Conservation (phyloP, 1,140 invertebrate species). For the Zaprionus inermis region DNA sequence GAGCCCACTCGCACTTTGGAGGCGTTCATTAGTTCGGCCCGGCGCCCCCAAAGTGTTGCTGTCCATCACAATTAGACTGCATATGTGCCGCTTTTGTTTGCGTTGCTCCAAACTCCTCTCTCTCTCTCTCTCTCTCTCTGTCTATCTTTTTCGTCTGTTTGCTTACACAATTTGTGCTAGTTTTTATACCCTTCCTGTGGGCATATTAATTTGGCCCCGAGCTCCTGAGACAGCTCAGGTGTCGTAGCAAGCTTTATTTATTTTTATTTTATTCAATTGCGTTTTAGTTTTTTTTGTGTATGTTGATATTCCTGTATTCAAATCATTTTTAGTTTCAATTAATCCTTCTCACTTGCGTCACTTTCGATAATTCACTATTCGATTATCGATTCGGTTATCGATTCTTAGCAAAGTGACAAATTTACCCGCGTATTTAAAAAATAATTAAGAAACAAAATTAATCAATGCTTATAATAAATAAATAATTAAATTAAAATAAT, state of each 20-base stretch:
- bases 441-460: too few species aligned
- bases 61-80: constrained; percentile 73
- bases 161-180: constrained; percentile 21
- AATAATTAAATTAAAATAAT: background rate
- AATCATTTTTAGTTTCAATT: background rate
- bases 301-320: background rate
- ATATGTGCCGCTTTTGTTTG: constrained; percentile 19
- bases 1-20: constrained; percentile 62
- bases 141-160: constrained; percentile 17
- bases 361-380: background rate
- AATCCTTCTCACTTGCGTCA: background rate
- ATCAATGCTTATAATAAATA: too few species aligned
- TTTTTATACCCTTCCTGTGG: constrained; percentile 8
- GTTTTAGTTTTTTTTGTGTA: background rate
- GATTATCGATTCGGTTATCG: background rate
- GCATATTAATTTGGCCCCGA: background rate
- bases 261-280: background rate
- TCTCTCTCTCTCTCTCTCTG: background rate
- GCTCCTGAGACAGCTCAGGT: background rate
- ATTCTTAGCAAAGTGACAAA: too few species aligned
- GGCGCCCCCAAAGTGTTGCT: constrained; percentile 64
- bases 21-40: constrained; percentile 73
- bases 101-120: background rate
- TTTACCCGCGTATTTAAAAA: too few species aligned
- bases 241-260: background rate